Percentiles rank a stretch among this genome's conserved stretches.
These are phyloP conservation scores for Apodemia mormo DNA, from an alignment of 2,888 invertebrate genomes.

Conservation along the genomic window DNA sequence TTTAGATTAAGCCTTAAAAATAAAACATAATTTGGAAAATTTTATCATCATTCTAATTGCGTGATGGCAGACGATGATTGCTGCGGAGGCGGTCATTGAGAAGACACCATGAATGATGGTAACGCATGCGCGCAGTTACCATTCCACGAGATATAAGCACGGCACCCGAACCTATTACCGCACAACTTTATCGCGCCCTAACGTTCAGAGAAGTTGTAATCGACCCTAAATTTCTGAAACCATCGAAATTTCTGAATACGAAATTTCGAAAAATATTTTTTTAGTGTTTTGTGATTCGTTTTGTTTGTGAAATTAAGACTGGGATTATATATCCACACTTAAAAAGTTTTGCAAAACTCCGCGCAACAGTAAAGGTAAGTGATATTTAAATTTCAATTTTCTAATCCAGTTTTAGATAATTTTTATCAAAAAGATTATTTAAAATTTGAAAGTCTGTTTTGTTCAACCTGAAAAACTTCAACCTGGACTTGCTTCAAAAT, in stretches of 20 bases:
- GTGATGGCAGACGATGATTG: slow-evolving; percentile 48
- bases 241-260: background rate
- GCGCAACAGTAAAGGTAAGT: slow-evolving; percentile 45
- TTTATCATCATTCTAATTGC: slow-evolving; percentile 26
- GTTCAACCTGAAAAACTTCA: background rate
- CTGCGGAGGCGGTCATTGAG: slow-evolving; percentile 74
- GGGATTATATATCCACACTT: slow-evolving; percentile 30
- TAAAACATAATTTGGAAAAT: slow-evolving; percentile 11
- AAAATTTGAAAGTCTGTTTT: background rate
- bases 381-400: slow-evolving; percentile 10
- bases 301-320: slow-evolving; percentile 7
- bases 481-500: no score
- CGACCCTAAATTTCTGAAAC: slow-evolving; percentile 38
- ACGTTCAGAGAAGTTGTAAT: slow-evolving; percentile 63
- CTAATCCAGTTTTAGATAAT: background rate
- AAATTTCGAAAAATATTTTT: slow-evolving; percentile 12
- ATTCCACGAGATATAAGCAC: slow-evolving; percentile 69
- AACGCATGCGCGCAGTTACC: slow-evolving; percentile 45
- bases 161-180: slow-evolving; percentile 59
- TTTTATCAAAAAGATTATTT: background rate
- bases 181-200: slow-evolving; percentile 77
- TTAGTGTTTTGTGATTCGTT: slow-evolving; percentile 11
- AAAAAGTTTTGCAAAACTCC: slow-evolving; percentile 38
- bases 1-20: slow-evolving; percentile 8
- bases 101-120: slow-evolving; percentile 65